A percentile compares a stretch with the other conserved stretches of the same genome.
Conservation (phyloP, 2,888 invertebrate genomes). For the Eudemis profundana region DNA sequence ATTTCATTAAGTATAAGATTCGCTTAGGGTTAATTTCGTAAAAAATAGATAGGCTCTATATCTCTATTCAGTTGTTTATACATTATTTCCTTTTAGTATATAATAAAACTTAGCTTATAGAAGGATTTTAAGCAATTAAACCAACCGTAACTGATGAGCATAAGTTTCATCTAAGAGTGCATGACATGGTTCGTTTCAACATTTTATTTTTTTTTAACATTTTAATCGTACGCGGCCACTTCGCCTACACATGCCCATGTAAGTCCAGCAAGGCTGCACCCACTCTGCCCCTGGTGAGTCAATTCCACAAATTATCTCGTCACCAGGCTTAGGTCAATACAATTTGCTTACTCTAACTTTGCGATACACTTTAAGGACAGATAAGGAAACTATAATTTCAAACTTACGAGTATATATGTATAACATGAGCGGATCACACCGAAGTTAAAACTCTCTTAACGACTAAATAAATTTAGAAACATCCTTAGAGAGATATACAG, state of each 20-base stretch:
- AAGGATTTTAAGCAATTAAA: too few relatives aligned
- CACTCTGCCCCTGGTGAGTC: conserved; percentile 66
- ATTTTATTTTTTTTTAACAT: too few relatives aligned
- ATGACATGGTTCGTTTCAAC: neutral
- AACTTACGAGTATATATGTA: too few relatives aligned
- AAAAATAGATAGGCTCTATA: neutral
- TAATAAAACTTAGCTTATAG: too few relatives aligned
- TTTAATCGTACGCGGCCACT: conserved; percentile 4
- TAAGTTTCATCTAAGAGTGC: neutral
- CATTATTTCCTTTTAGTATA: too few relatives aligned
- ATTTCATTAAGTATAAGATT: neutral
- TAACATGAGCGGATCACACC: too few relatives aligned
- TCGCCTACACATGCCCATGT: conserved; percentile 73
- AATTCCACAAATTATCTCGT: conserved; percentile 48
- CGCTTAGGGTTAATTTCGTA: neutral
- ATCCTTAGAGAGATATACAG: too few relatives aligned
- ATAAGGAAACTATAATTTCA: neutral
- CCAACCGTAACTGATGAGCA: too few relatives aligned
- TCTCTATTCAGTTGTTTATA: too few relatives aligned
- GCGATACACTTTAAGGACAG: neutral
- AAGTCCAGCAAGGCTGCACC: conserved; percentile 73
- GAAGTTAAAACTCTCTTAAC: too few relatives aligned
- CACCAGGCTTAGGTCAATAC: neutral
- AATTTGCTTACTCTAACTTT: conserved; percentile 12
- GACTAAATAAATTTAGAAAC: too few relatives aligned